A percentile compares a stretch with the other conserved stretches of the same genome.
Evolutionary conservation across 1,140 invertebrate genomes (phyloP).

Genomic region (Drosophila melanogaster): Release_6_plus_ISO1_MT NT_037436.4:18427001-18427500

Average conservation of each 20-base stretch:
- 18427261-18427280: constrained; percentile 69
- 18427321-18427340: constrained; percentile 1
- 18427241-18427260: constrained; percentile 74
- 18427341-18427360: constrained; percentile 38
- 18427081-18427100: constrained; percentile 32
- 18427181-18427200: constrained; percentile 45
- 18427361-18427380: constrained; percentile 79
- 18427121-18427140: not conserved
- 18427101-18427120: constrained; percentile 37
- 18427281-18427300: constrained; percentile 67
- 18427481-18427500: constrained; percentile 54
- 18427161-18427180: constrained; percentile 63
- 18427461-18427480: constrained; percentile 29
- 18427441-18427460: constrained; percentile 74
- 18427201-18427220: constrained; percentile 41
- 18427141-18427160: constrained; percentile 25
- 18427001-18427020: constrained; percentile 70
- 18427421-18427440: constrained; percentile 67
- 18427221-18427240: constrained; percentile 83
- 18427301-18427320: constrained; percentile 49
- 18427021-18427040: constrained; percentile 67
- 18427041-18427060: constrained; percentile 54
- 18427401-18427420: constrained; percentile 69
- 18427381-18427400: constrained; percentile 79
- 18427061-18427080: constrained; percentile 10